A percentile compares a stretch with the other conserved stretches of the same genome.
Conservation (phyloP, 1,140 invertebrate species). For the Drosophila orosa region DNA sequence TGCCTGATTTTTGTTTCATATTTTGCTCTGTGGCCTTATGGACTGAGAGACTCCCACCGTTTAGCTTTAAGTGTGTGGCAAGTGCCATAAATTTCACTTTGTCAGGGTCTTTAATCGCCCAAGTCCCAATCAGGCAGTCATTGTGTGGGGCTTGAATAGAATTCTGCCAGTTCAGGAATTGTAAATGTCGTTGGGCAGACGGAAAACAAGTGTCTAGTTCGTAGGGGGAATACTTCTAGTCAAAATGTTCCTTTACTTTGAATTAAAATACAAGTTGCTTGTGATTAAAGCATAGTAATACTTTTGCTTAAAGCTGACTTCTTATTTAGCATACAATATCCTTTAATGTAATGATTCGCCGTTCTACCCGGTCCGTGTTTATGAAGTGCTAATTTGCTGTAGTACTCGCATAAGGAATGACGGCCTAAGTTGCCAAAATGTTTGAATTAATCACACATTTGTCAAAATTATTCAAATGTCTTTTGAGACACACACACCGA, state of each 20-base stretch:
- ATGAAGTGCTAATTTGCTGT: constrained; percentile 71
- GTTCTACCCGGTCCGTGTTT: constrained; percentile 24
- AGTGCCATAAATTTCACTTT: constrained; percentile 57
- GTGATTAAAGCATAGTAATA: neutral
- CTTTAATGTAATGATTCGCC: neutral
- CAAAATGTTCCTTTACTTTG: neutral
- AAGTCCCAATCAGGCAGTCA: constrained; percentile 43
- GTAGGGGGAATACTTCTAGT: neutral
- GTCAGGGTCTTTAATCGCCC: constrained; percentile 36
- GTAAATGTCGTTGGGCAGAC: neutral
- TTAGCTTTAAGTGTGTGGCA: constrained; percentile 36
- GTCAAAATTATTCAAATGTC: constrained; percentile 79
- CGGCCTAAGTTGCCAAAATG: constrained; percentile 64
- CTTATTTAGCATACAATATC: neutral
- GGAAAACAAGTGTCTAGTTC: neutral
- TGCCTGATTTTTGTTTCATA: constrained; percentile 54
- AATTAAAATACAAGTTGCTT: too few relatives aligned
- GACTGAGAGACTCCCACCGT: constrained; percentile 13
- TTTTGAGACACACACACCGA: constrained; percentile 9
- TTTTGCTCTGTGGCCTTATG: constrained; percentile 37
- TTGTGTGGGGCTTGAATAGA: constrained; percentile 32
- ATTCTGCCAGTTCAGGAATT: neutral
- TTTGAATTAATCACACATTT: constrained; percentile 79
- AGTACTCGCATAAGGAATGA: constrained; percentile 59
- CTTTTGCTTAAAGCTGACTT: neutral